Percentiles rank a stretch among this genome's conserved stretches.
Conservation (phyloP, 2,113 vertebrate genomes). For the Eretmochelys imbricata region DNA sequence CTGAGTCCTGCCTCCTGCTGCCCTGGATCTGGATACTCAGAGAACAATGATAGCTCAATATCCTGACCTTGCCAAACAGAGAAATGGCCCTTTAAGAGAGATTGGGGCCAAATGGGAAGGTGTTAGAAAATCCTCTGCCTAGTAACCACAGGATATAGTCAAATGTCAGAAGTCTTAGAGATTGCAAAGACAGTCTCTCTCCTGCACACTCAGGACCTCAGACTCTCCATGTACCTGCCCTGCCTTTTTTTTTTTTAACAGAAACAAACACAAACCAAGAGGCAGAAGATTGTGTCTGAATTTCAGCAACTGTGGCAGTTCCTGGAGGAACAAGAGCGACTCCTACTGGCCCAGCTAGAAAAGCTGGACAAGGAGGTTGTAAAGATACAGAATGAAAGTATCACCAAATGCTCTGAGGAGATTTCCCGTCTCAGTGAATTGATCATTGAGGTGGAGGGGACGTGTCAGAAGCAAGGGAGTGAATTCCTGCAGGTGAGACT, state of each 20-base stretch:
- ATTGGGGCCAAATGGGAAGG: not conserved
- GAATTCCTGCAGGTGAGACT: constrained; percentile 56
- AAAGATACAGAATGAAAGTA: not conserved
- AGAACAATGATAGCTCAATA: too few relatives aligned
- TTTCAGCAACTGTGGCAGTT: not conserved
- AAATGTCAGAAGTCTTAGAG: not conserved
- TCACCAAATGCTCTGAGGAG: not conserved
- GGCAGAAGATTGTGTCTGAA: constrained; percentile 15
- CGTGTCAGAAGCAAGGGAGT: constrained; percentile 41
- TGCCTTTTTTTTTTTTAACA: not conserved
- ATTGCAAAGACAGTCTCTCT: not conserved
- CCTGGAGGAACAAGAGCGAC: too few relatives aligned
- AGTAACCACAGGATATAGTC: not conserved
- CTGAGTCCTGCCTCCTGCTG: too few relatives aligned
- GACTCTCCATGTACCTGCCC: not conserved
- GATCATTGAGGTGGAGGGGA: constrained; percentile 58
- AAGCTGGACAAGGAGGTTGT: constrained; percentile 17
- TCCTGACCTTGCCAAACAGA: too few relatives aligned
- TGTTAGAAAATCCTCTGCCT: not conserved
- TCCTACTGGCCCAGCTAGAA: not conserved
- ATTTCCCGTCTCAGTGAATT: not conserved
- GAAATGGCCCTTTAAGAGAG: not conserved
- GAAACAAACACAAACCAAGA: not conserved
- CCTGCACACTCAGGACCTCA: not conserved
- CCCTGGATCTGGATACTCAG: too few relatives aligned